These are phyloP conservation scores for Cyphomyrmex costatus DNA, from an alignment of 1,140 invertebrate genomes.

Conservation along the genomic window DNA sequence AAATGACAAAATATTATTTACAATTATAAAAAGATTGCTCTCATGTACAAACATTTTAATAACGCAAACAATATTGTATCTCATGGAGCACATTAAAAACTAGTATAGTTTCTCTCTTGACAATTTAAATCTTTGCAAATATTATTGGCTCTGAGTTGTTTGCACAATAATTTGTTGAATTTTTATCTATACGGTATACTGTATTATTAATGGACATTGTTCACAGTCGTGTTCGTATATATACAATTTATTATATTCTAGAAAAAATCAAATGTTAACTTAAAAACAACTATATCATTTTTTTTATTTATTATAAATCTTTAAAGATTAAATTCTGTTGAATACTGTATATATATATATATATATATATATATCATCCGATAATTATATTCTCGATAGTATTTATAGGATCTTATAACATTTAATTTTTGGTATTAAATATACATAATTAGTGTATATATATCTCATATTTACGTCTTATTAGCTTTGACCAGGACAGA, in stretches of 20 bases:
- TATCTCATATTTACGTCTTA: neutral
- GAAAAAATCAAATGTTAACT: constrained; percentile 63
- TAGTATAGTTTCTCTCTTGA: constrained; percentile 46
- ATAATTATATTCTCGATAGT: constrained; percentile 33
- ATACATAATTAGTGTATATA: neutral
- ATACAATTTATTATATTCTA: constrained; percentile 64
- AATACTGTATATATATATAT: too few relatives aligned
- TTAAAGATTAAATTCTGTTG: constrained; percentile 72
- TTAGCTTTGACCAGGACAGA: constrained; percentile 27
- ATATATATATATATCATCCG: too few relatives aligned
- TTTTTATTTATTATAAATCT: constrained; percentile 64
- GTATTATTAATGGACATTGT: constrained; percentile 67
- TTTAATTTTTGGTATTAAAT: constrained; percentile 27
- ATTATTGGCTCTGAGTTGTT: constrained; percentile 45
- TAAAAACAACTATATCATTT: constrained; percentile 65
- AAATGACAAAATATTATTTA: constrained; percentile 69
- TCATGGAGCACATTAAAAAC: constrained; percentile 64
- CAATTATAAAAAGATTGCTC: constrained; percentile 64
- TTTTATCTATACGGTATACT: constrained; percentile 69
- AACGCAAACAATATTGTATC: constrained; percentile 56
- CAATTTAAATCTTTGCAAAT: constrained; percentile 55
- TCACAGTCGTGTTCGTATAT: constrained; percentile 70
- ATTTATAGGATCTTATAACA: constrained; percentile 47
- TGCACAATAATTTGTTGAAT: constrained; percentile 55
- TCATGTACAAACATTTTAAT: constrained; percentile 46